phyloP scores from a whole-genome alignment of 2,113 vertebrate species.

The Xerus inauris region DNA sequence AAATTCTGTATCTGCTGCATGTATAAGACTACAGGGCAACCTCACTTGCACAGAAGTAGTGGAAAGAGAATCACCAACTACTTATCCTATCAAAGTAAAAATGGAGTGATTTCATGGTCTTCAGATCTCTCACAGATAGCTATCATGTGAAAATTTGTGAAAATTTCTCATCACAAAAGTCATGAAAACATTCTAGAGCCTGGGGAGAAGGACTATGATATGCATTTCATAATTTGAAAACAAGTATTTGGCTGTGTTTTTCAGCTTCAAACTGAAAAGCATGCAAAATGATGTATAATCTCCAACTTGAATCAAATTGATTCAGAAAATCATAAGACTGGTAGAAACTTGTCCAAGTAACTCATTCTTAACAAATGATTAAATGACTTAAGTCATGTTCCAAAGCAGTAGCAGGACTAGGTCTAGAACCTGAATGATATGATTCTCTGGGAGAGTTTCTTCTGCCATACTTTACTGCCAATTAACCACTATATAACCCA shows the following conservation, averaged over 20 bases:
- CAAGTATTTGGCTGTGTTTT: conserved; percentile 7
- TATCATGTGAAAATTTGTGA: not conserved
- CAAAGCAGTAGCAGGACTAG: not conserved
- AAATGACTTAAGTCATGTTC: not conserved
- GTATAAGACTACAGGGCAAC: not conserved
- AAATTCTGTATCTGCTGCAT: conserved; percentile 54
- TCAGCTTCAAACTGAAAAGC: not conserved
- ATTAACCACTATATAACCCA: not conserved
- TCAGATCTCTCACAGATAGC: not conserved
- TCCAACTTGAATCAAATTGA: conserved; percentile 28
- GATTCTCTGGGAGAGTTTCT: conserved; percentile 14
- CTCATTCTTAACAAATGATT: conserved; percentile 48
- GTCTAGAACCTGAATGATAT: not conserved
- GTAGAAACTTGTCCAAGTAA: not conserved
- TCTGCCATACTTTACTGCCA: not conserved
- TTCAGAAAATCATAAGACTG: conserved; percentile 42
- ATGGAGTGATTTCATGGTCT: not conserved
- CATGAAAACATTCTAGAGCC: not conserved
- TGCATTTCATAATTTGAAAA: conserved; percentile 1
- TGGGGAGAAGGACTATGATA: not conserved
- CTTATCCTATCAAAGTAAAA: conserved; percentile 53
- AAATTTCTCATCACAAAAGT: conserved; percentile 35
- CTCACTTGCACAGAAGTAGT: not conserved
- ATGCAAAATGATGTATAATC: not conserved
- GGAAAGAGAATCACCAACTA: conserved; percentile 31